A percentile compares a stretch with the other conserved stretches of the same genome.
phyloP scores from a whole-genome alignment of 2,113 vertebrate species.

The Plestiodon gilberti region DNA sequence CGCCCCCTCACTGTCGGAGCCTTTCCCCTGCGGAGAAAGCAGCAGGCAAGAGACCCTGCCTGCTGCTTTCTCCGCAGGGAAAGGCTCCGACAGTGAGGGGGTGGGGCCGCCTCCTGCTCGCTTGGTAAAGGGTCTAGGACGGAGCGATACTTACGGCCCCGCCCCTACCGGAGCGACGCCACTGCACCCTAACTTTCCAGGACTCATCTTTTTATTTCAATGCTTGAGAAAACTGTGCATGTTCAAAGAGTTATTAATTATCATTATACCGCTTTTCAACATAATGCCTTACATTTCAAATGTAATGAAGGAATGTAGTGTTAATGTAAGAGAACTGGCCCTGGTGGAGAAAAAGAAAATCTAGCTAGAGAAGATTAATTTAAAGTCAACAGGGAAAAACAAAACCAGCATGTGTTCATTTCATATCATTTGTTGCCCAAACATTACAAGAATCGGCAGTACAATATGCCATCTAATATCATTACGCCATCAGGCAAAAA shows the following conservation, averaged over 20 bases:
- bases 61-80: too few species aligned
- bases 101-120: too few species aligned
- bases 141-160: too few species aligned
- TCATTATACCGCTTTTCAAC: background rate
- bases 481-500: background rate
- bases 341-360: background rate
- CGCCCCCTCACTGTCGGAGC: too few species aligned
- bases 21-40: too few species aligned
- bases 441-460: slow-evolving; percentile 2
- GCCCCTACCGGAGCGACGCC: too few species aligned
- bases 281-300: slow-evolving; percentile 31
- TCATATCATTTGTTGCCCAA: slow-evolving; percentile 23
- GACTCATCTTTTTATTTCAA: background rate
- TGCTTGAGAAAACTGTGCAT: background rate
- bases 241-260: background rate
- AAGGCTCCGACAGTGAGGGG: too few species aligned
- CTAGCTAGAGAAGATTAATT: background rate
- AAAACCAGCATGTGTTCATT: background rate
- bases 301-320: slow-evolving; percentile 12
- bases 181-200: too few species aligned
- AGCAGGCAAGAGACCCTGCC: too few species aligned
- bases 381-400: background rate
- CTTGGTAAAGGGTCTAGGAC: too few species aligned
- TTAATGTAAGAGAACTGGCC: background rate
- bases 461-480: background rate